Percentiles rank a stretch among this genome's conserved stretches.
phyloP scores from a whole-genome alignment of 2,797 vertebrate genomes.

The Acanthopagrus latus region DNA sequence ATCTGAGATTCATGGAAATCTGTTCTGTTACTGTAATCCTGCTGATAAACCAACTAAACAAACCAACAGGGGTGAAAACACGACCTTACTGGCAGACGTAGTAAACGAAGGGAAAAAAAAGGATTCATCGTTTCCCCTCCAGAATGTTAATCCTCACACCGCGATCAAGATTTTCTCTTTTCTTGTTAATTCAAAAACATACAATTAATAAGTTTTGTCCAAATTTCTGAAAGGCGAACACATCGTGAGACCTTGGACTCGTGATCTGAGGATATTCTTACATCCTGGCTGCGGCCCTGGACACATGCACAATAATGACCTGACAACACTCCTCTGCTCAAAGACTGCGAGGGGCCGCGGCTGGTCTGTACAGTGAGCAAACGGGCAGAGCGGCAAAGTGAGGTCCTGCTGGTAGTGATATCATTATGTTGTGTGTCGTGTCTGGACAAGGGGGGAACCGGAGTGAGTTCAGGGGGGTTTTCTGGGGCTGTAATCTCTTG shows the following conservation, averaged over 20 bases:
- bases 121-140: no score
- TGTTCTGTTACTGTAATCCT: no score
- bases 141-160: no score
- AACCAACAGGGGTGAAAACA: no score
- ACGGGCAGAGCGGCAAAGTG: conserved; percentile 77
- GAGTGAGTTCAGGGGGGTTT: conserved; percentile 58
- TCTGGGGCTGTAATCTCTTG: conserved; percentile 54
- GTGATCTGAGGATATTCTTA: background rate
- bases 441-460: conserved; percentile 66
- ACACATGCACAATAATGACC: conserved; percentile 30
- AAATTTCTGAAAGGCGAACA: background rate
- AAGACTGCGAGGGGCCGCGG: conserved; percentile 29
- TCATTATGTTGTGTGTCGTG: conserved; percentile 82
- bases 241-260: background rate
- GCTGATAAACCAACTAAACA: no score
- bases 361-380: conserved; percentile 63
- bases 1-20: no score
- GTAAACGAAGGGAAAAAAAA: no score
- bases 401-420: conserved; percentile 83
- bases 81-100: no score
- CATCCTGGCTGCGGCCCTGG: background rate
- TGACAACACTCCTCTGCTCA: conserved; percentile 22
- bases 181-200: no score
- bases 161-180: no score
- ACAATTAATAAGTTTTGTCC: no score